Conservation (phyloP, 2,888 invertebrate genomes). For the Athetis lepigone region DNA sequence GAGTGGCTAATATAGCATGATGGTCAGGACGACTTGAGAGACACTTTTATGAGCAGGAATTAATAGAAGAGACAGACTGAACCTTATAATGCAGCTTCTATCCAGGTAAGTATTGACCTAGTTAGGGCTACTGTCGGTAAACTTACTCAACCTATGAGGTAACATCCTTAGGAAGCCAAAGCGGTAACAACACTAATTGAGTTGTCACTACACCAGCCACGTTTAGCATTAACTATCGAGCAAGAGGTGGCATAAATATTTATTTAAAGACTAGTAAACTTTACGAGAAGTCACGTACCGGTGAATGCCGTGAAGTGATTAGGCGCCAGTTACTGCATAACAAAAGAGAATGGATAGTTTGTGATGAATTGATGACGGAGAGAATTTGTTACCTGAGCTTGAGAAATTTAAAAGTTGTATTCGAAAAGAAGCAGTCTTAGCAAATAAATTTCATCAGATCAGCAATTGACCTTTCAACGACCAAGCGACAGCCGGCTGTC, state of each 20-base stretch:
- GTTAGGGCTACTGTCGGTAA: slow-evolving; percentile 3
- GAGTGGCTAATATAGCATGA: too few relatives aligned
- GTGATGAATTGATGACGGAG: not conserved
- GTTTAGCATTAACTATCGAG: slow-evolving; percentile 41
- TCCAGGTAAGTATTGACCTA: slow-evolving; percentile 21
- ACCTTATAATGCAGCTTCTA: too few relatives aligned
- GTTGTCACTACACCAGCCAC: slow-evolving; percentile 37
- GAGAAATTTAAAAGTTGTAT: too few relatives aligned
- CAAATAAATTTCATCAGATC: too few relatives aligned
- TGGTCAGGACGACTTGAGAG: too few relatives aligned
- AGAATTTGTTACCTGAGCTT: not conserved
- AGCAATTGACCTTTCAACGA: too few relatives aligned
- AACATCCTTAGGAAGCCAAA: slow-evolving; percentile 37
- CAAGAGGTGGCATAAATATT: slow-evolving; percentile 41
- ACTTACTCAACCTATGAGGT: slow-evolving; percentile 28
- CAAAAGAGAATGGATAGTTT: slow-evolving; percentile 2
- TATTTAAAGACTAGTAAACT: slow-evolving; percentile 34
- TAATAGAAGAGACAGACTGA: too few relatives aligned
- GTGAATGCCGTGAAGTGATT: slow-evolving; percentile 2
- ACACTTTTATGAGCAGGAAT: too few relatives aligned
- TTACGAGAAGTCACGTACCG: slow-evolving; percentile 44
- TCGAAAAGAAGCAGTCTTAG: too few relatives aligned
- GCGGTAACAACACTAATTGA: slow-evolving; percentile 55
- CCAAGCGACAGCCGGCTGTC: too few relatives aligned
- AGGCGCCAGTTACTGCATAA: slow-evolving; percentile 30